A percentile compares a stretch with the other conserved stretches of the same genome.
Evolutionary conservation across 2,888 invertebrate genomes (phyloP).

Genomic region (Cerceris rybyensis): DNA sequence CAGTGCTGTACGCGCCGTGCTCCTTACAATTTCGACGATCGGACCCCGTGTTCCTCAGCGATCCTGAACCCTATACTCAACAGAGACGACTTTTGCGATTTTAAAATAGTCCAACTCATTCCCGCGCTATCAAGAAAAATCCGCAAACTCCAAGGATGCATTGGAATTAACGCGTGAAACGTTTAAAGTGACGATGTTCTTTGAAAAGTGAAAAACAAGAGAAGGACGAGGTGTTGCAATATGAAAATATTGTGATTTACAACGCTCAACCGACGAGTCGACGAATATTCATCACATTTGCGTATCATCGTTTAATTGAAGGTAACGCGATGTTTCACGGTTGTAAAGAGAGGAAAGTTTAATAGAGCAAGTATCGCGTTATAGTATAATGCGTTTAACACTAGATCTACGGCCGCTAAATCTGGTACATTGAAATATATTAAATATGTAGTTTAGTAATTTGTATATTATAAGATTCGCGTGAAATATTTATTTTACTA

Average conservation of each 20-base stretch:
- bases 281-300: neutral
- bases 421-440: too few relatives aligned
- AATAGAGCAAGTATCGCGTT: too few relatives aligned
- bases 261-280: too few relatives aligned
- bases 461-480: too few relatives aligned
- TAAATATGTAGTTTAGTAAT: too few relatives aligned
- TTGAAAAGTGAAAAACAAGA: neutral
- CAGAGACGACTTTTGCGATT: neutral
- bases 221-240: neutral
- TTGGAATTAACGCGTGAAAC: neutral
- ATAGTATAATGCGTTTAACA: too few relatives aligned
- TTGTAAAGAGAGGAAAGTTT: neutral
- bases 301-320: neutral
- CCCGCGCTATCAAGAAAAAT: neutral
- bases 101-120: neutral
- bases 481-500: too few relatives aligned
- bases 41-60: neutral
- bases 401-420: too few relatives aligned
- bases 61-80: neutral
- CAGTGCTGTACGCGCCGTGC: conserved; percentile 48
- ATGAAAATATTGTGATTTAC: too few relatives aligned
- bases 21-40: conserved; percentile 34
- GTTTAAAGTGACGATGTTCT: neutral
- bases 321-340: neutral
- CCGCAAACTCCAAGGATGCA: neutral